Percentiles rank a stretch among this genome's conserved stretches.
Evolutionary conservation across 2,113 vertebrate species (phyloP).

Genomic region (Crocuta crocuta): DNA sequence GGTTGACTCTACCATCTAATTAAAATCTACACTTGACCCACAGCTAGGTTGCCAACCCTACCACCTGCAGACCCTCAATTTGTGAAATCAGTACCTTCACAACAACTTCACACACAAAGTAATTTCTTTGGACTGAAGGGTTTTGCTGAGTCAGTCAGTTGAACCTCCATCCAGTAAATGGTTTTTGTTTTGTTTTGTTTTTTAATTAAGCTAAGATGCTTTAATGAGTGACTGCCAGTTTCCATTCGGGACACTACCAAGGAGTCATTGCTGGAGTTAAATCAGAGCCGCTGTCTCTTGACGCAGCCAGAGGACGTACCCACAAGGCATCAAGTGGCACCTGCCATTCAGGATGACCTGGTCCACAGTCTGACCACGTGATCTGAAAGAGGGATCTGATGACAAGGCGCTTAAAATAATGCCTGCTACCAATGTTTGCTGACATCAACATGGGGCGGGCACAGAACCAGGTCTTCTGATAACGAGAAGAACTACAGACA

Average conservation of each 20-base stretch:
- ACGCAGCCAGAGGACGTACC: background rate
- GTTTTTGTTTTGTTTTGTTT: background rate
- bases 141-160: background rate
- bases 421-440: background rate
- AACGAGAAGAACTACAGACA: background rate
- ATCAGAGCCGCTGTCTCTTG: background rate
- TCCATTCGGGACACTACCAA: background rate
- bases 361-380: background rate
- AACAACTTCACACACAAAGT: background rate
- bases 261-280: background rate
- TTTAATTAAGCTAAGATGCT: constrained; percentile 22
- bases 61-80: background rate
- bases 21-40: constrained; percentile 36
- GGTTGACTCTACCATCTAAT: constrained; percentile 36
- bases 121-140: background rate
- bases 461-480: background rate
- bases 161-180: background rate
- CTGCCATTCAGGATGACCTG: too few relatives aligned
- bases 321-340: background rate
- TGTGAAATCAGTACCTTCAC: background rate
- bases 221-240: background rate
- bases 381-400: background rate
- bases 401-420: background rate
- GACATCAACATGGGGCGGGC: background rate
- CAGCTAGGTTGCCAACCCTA: background rate